phyloP scores from a whole-genome alignment of 2,888 invertebrate species.

The Rutpela maculata region DNA sequence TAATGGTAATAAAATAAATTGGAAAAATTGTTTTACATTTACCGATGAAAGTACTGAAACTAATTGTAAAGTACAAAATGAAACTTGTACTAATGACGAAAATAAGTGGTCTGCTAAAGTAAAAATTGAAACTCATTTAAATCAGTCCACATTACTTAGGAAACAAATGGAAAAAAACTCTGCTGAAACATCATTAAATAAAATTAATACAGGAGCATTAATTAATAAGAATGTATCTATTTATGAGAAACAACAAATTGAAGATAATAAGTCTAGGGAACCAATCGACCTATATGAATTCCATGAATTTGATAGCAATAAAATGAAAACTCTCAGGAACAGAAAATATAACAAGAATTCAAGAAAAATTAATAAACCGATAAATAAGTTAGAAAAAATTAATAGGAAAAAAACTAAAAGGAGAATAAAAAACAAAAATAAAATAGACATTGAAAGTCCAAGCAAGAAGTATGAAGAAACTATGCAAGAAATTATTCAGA shows the following conservation, averaged over 20 bases:
- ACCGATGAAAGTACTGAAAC: too few species aligned
- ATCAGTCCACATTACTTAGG: too few species aligned
- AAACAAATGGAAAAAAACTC: too few species aligned
- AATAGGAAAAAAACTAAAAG: slow-evolving; percentile 24
- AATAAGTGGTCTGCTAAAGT: too few species aligned
- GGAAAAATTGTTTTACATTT: too few species aligned
- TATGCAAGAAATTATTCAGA: slow-evolving; percentile 27
- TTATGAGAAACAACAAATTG: slow-evolving; percentile 38
- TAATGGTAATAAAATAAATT: too few species aligned
- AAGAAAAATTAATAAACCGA: slow-evolving; percentile 35
- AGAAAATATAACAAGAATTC: slow-evolving; percentile 25
- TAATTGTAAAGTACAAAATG: too few species aligned
- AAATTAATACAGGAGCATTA: too few species aligned
- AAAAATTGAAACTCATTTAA: too few species aligned
- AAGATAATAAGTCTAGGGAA: slow-evolving; percentile 20
- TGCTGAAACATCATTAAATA: too few species aligned
- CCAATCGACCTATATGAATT: slow-evolving; percentile 46
- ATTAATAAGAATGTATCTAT: slow-evolving; percentile 42
- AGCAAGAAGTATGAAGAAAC: slow-evolving; percentile 6
- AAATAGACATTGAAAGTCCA: neutral
- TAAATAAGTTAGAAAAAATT: slow-evolving; percentile 8
- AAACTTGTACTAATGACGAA: too few species aligned
- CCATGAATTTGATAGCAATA: slow-evolving; percentile 42
- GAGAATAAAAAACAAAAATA: slow-evolving; percentile 1
- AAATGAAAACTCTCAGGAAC: slow-evolving; percentile 2